Evolutionary conservation across 2,113 vertebrate species (phyloP).

Genomic region (Romanogobio albipinnatus): DNA sequence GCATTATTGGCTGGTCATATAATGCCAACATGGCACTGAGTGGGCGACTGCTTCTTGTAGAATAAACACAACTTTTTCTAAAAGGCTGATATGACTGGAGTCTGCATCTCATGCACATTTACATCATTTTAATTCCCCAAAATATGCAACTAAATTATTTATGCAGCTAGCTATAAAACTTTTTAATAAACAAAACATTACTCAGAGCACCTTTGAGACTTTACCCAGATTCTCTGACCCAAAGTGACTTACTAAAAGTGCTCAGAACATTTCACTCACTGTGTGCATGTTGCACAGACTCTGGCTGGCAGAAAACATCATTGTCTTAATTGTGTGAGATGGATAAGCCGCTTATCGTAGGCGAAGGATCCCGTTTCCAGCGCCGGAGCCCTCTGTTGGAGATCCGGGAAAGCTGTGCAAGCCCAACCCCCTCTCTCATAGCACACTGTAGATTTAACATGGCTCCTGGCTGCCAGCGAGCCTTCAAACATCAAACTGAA

Average conservation of each 20-base stretch:
- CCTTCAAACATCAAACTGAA: constrained; percentile 64
- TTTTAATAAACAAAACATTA: neutral
- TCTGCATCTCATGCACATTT: neutral
- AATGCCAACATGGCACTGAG: neutral
- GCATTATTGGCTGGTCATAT: too few relatives aligned
- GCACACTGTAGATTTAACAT: constrained; percentile 62
- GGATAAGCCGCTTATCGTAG: constrained; percentile 48
- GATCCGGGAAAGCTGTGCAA: constrained; percentile 53
- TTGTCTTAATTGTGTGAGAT: constrained; percentile 28
- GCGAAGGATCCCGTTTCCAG: constrained; percentile 50
- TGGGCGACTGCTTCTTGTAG: neutral
- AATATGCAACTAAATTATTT: neutral
- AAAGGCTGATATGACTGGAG: neutral
- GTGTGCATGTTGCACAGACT: neutral
- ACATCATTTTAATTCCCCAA: neutral
- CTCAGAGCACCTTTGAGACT: neutral
- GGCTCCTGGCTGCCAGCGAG: constrained; percentile 65
- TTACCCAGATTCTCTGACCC: neutral
- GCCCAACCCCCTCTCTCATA: constrained; percentile 59
- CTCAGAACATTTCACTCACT: neutral
- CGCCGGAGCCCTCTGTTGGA: constrained; percentile 67
- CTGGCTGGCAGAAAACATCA: constrained; percentile 19
- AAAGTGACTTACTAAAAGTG: neutral
- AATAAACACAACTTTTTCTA: neutral
- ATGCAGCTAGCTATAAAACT: neutral